Evolutionary conservation across 2,113 vertebrate species (phyloP).

Genomic region (Castor canadensis): DNA sequence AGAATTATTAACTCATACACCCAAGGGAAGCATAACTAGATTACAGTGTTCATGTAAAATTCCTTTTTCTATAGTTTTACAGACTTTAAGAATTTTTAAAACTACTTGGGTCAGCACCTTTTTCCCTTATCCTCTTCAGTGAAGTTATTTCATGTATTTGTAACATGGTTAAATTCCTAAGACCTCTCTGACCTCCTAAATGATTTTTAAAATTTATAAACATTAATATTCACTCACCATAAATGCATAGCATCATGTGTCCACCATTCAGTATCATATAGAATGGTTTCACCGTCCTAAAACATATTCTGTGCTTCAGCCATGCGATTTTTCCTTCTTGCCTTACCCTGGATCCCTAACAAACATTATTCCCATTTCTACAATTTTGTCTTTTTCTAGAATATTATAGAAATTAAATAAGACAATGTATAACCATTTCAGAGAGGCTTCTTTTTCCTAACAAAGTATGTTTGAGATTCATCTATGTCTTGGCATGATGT

Average conservation of each 20-base stretch:
- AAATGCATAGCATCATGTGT: neutral
- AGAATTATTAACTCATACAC: neutral
- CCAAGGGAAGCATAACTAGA: neutral
- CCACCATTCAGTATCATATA: neutral
- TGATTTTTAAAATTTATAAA: neutral
- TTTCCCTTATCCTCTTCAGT: neutral
- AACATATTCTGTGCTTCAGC: neutral
- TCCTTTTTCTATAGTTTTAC: conserved; percentile 4
- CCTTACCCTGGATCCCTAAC: neutral
- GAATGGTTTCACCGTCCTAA: neutral
- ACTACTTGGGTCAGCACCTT: neutral
- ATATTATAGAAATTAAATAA: neutral
- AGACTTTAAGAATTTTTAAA: conserved; percentile 18
- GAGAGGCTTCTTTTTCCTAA: neutral
- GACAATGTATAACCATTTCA: neutral
- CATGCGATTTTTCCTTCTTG: neutral
- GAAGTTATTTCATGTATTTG: neutral
- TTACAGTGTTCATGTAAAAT: neutral
- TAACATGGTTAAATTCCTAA: neutral
- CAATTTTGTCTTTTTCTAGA: neutral
- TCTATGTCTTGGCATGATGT: neutral
- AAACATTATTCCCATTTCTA: neutral
- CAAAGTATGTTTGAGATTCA: neutral
- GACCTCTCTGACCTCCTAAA: neutral
- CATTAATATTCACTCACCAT: neutral